phyloP scores from a whole-genome alignment of 2,113 vertebrate species.

The Mus musculus region GRCm39 chr9:105285501-105286000 shows the following conservation, averaged over 20 bases:
- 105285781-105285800: neutral
- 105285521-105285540: neutral
- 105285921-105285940: neutral
- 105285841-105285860: neutral
- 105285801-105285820: neutral
- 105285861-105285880: neutral
- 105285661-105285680: neutral
- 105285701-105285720: neutral
- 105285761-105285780: neutral
- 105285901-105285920: neutral
- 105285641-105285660: neutral
- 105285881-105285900: slow-evolving; percentile 1
- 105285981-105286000: neutral
- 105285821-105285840: neutral
- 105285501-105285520: neutral
- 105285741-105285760: neutral
- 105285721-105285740: neutral
- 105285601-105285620: neutral
- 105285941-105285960: slow-evolving; percentile 66
- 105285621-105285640: neutral
- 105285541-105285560: neutral
- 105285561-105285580: neutral
- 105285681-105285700: neutral
- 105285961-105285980: neutral
- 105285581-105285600: neutral